phyloP scores from a whole-genome alignment of 2,888 invertebrate species.

The Drosophila austrosaltans region DNA sequence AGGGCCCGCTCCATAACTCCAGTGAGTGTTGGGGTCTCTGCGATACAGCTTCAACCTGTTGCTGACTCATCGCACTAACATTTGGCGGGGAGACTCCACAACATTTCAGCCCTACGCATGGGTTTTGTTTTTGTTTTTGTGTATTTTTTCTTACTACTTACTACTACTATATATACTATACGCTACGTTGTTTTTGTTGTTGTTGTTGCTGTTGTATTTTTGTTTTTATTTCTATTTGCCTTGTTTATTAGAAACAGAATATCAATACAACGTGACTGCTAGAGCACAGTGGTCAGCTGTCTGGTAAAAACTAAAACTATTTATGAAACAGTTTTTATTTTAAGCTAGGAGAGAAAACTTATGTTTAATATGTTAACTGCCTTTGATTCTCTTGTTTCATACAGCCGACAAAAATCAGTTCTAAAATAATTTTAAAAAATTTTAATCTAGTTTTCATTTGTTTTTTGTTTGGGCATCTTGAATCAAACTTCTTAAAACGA shows the following conservation, averaged over 20 bases:
- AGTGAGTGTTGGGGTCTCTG: conserved; percentile 6
- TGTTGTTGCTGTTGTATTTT: neutral
- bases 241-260: conserved; percentile 4
- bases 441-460: no score
- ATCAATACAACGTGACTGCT: neutral
- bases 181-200: neutral
- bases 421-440: no score
- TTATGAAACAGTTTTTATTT: no score
- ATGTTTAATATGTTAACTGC: no score
- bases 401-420: no score
- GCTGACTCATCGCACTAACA: conserved; percentile 27
- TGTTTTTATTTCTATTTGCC: neutral
- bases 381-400: no score
- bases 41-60: conserved; percentile 57
- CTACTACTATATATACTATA: conserved; percentile 4
- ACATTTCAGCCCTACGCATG: conserved; percentile 4
- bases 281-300: neutral
- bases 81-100: conserved; percentile 5
- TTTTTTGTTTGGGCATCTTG: no score
- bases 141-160: neutral
- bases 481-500: no score
- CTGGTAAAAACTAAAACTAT: neutral
- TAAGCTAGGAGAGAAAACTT: no score
- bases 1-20: conserved; percentile 1
- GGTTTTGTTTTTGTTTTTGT: neutral